Evolutionary conservation across 2,888 invertebrate species (phyloP).

Genomic region (Byasa hedistus): DNA sequence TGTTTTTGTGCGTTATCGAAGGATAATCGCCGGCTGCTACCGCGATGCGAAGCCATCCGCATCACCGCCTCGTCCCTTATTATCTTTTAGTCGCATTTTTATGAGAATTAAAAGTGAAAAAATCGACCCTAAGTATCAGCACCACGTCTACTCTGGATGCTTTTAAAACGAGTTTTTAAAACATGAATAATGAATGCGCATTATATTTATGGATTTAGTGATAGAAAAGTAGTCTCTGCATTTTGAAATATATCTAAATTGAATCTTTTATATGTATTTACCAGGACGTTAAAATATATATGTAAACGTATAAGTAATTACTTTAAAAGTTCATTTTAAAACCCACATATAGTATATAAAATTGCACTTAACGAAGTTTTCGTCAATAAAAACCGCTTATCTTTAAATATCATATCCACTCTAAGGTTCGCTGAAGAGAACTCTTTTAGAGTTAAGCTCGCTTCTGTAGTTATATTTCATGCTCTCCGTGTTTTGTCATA

Average conservation of each 20-base stretch:
- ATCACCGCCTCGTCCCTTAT: constrained; percentile 46
- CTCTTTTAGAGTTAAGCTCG: too few relatives aligned
- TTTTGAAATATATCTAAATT: constrained; percentile 29
- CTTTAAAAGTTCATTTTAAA: too few relatives aligned
- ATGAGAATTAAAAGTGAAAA: constrained; percentile 60
- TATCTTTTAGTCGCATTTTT: constrained; percentile 60
- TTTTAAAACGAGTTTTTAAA: constrained; percentile 58
- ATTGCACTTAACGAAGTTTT: too few relatives aligned
- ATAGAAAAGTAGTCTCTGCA: constrained; percentile 39
- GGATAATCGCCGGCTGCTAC: constrained; percentile 75
- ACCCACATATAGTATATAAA: too few relatives aligned
- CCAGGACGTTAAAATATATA: too few relatives aligned
- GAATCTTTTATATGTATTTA: too few relatives aligned
- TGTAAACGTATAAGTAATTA: too few relatives aligned
- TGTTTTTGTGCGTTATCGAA: constrained; percentile 76
- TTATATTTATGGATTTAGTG: constrained; percentile 38
- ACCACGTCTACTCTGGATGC: constrained; percentile 47
- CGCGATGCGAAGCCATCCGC: constrained; percentile 49
- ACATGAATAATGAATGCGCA: constrained; percentile 38
- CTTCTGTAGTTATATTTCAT: too few relatives aligned
- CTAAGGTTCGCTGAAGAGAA: too few relatives aligned
- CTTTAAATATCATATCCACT: too few relatives aligned
- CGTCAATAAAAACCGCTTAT: too few relatives aligned
- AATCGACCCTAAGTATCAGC: constrained; percentile 53
- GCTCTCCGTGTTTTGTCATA: too few relatives aligned